These are phyloP conservation scores for Lordiphosa stackelbergi DNA, from an alignment of 1,140 invertebrate genomes.

Conservation along the genomic window DNA sequence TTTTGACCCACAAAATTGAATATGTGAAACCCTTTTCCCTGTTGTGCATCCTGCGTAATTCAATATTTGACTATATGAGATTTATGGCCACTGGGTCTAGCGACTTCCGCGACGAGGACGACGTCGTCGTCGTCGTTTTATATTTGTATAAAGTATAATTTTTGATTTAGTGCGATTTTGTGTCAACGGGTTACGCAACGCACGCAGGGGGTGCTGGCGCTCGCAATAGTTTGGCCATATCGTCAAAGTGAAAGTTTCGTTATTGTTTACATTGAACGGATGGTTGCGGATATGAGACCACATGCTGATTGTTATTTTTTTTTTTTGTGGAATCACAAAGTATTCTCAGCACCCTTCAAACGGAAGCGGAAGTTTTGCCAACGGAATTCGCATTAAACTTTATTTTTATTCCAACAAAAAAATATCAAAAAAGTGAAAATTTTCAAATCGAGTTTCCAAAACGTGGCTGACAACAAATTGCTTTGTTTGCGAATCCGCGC, in stretches of 20 bases:
- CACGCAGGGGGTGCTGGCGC: not conserved
- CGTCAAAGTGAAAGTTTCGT: slow-evolving; percentile 44
- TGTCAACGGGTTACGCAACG: slow-evolving; percentile 45
- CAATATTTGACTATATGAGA: slow-evolving; percentile 76
- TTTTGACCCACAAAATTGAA: slow-evolving; percentile 70
- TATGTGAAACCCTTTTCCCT: slow-evolving; percentile 25
- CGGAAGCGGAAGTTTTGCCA: slow-evolving; percentile 38
- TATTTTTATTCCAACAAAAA: slow-evolving; percentile 55
- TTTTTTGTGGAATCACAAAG: slow-evolving; percentile 11
- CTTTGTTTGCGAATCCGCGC: slow-evolving; percentile 55
- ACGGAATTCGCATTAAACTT: slow-evolving; percentile 58
- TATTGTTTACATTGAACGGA: slow-evolving; percentile 47
- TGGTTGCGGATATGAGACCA: slow-evolving; percentile 63
- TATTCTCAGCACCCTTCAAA: not conserved
- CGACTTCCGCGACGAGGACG: slow-evolving; percentile 39
- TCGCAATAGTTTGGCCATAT: slow-evolving; percentile 69
- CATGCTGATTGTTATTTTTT: slow-evolving; percentile 68
- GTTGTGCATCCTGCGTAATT: slow-evolving; percentile 63
- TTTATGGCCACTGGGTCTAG: slow-evolving; percentile 67
- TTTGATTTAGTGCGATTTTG: slow-evolving; percentile 74
- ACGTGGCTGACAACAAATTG: slow-evolving; percentile 51
- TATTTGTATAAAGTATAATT: slow-evolving; percentile 74
- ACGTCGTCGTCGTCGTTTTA: slow-evolving; percentile 3
- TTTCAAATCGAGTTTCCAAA: slow-evolving; percentile 31
- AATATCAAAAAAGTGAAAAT: slow-evolving; percentile 28